Base-by-base conservation (phyloP, 2,113 vertebrate species). In the Opisthocomus hoazin region DNA sequence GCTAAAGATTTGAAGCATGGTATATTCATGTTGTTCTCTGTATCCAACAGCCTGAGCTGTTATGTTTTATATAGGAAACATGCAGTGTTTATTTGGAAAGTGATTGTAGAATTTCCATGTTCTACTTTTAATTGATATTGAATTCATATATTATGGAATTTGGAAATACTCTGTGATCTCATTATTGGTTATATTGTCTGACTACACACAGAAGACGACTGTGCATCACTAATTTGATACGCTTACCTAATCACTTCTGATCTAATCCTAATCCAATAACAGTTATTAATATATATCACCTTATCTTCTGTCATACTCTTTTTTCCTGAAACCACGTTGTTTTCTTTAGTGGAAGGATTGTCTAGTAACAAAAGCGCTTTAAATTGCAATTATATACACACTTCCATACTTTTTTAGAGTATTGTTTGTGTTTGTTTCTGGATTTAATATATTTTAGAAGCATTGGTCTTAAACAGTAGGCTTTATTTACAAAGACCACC, bases 161-260 rank as follows among this genome's bases (percentile, higher is more conserved):
- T 23, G 15, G 3, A 7, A 81, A 26, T 22, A 32, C 3, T 68
- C 0, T 0, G 6, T 43, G 5, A 45, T 5, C 3, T 58, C 4
- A 24, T 65, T 36, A 32, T 57, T 90, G 18, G 1, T 57, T 87
- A 11, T 37, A 58, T 18, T 58, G 26, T 48, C 23, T 66, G 46
- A 46, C 32, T 73, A 27, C 36, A 53, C 13, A 45, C n/a, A 70
- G 37, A 36, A 57, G 75, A 82, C 77, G 19, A 12, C 15, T 7
- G 2, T 36, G 43, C 74, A 46, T 51, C 30, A 54, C 13, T 68
- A 53, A 54, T 84, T 66, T 43, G 12, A 4, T 29, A 74, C 37
- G 10, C 7, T 53, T 68, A 54, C 29, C 4, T 48, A 48, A 54
- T 68, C 12, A 54, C 15, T 29, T 87, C 53, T 84, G 41, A 36